Percentiles rank a stretch among this genome's conserved stretches.
These are phyloP conservation scores for Nymphicus hollandicus DNA, from an alignment of 2,113 vertebrate genomes.

Conservation along the genomic window DNA sequence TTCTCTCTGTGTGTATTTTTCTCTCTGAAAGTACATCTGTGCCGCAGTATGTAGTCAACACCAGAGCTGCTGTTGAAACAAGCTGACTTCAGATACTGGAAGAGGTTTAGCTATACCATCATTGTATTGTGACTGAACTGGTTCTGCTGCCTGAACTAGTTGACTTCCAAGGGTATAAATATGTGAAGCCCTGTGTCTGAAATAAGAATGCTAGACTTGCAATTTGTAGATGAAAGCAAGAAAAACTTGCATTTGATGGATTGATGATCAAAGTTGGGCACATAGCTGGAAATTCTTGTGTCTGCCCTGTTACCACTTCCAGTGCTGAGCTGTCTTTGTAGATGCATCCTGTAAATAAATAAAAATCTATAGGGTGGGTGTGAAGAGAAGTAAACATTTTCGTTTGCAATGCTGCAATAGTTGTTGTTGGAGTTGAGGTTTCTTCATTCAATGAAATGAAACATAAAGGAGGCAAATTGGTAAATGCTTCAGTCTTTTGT, in stretches of 20 bases:
- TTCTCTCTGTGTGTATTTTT: neutral
- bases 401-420: neutral
- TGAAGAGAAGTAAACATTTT: neutral
- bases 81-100: neutral
- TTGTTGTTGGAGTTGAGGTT: neutral
- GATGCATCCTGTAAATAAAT: neutral
- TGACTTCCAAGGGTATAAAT: neutral
- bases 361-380: neutral
- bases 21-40: neutral
- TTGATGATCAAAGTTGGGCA: neutral
- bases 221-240: neutral
- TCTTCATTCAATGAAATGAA: neutral
- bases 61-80: neutral
- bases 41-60: neutral
- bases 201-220: neutral
- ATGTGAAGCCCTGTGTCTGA: neutral
- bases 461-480: neutral
- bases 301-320: neutral
- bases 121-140: neutral
- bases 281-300: neutral
- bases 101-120: neutral
- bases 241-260: neutral
- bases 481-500: neutral
- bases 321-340: neutral
- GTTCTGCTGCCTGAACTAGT: conserved; percentile 46